Evolutionary conservation across 30 jellyfish, hydroid and myxozoan species (phyloP).

Genomic region (Aurelia sp.): DNA sequence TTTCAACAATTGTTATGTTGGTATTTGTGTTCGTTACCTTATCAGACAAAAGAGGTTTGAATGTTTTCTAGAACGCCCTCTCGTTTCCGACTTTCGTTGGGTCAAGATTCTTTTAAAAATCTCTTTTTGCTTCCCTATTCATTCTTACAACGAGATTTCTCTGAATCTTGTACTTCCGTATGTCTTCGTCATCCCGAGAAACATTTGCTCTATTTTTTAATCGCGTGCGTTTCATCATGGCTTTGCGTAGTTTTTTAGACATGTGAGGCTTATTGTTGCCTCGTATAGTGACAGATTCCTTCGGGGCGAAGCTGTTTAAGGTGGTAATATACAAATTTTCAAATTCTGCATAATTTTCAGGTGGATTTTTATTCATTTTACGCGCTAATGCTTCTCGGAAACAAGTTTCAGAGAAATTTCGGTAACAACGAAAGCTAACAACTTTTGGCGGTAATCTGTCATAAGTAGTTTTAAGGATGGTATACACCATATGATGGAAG

Average conservation of each 20-base stretch:
- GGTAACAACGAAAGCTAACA: too few species aligned
- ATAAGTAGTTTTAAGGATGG: slow-evolving; percentile 35
- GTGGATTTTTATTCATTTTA: background rate
- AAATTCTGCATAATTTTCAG: slow-evolving; percentile 15
- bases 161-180: slow-evolving; percentile 1
- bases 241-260: slow-evolving; percentile 15
- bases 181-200: background rate
- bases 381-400: background rate
- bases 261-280: slow-evolving; percentile 37
- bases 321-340: background rate
- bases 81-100: slow-evolving; percentile 5
- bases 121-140: background rate
- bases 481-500: slow-evolving; percentile 41
- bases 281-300: background rate
- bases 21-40: background rate
- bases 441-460: too few species aligned
- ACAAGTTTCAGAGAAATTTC: too few species aligned
- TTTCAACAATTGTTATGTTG: too few species aligned
- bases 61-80: background rate
- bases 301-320: slow-evolving; percentile 12
- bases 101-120: background rate
- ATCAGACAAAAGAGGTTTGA: slow-evolving; percentile 13
- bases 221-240: background rate
- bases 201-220: slow-evolving; percentile 19
- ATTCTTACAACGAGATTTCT: too few species aligned